Base-by-base conservation (phyloP, 2,888 invertebrate species). In the Polyommatus iphigenia region DNA sequence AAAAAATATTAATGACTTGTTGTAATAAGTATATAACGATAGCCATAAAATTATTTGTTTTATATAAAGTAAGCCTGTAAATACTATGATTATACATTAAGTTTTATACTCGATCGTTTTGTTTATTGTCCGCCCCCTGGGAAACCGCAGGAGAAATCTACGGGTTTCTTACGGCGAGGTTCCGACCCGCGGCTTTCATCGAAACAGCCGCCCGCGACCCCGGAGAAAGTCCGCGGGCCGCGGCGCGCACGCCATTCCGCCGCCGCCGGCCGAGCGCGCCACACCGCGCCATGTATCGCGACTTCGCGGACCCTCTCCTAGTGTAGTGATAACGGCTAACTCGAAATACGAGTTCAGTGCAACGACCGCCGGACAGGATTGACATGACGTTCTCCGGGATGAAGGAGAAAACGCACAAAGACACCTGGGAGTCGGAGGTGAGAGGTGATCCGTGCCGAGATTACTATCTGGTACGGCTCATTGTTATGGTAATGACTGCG, bases 21-120 rank as follows among this genome's bases (percentile, higher is more conserved):
- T 92, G 90, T 91, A 90, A 90, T 91, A 91, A 93, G 90, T 92
- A 92, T 91, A 91, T 91, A 91, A 90, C 91, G 87, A 92, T 93
- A 94, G 91, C 93, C 93, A 93, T 94, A 92, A 88, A 91, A 91
- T 90, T 91, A 93, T 91, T 93, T 94, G 93, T 93, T 93, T 94
- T 93, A 91, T 93, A 92, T 93, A 93, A 91, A 83, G 84, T 93
- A 94, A 91, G 92, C 90, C 89, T 94, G 94, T 94, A 94, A 93
- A 94, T 94, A 94, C 89, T 90, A 92, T 90, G 90, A 94, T 93
- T 94, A 93, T 91, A 94, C 91, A 93, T 92, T 94, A 94, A 94
- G 93, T 94, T 94, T 94, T 93, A 93, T 93, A 94, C 90, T 89
- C 85, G 82, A 90, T 90, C 89, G 93, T 90, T 90, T 92, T 91